Conservation (phyloP, 2,888 invertebrate genomes). For the Cephus rjabovi region DNA sequence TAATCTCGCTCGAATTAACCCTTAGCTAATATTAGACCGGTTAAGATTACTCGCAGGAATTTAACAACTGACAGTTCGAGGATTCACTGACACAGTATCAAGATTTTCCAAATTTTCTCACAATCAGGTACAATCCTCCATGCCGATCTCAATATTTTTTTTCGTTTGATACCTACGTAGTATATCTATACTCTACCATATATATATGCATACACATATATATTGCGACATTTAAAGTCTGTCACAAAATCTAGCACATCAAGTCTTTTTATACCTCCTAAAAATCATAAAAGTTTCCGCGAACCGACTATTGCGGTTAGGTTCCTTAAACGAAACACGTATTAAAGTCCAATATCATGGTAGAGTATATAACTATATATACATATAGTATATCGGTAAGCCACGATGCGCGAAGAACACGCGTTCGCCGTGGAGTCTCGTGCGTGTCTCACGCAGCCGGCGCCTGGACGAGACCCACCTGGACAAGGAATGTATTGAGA, state of each 20-base stretch:
- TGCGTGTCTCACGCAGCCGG: constrained; percentile 5
- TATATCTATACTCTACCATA: background rate
- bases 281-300: background rate
- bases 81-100: background rate
- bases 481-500: constrained; percentile 35
- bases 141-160: background rate
- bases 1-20: background rate
- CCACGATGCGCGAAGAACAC: background rate
- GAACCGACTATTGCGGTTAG: background rate
- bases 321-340: background rate
- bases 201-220: too few relatives aligned
- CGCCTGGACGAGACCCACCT: constrained; percentile 44
- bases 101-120: background rate
- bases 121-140: background rate
- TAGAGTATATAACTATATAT: background rate
- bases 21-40: background rate
- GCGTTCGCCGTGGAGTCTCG: background rate
- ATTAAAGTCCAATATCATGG: background rate
- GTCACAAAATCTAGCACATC: background rate
- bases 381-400: background rate
- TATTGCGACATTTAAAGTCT: background rate
- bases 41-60: background rate
- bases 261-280: background rate
- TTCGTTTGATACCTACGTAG: background rate
- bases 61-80: background rate